Conservation (phyloP, 2,113 vertebrate species). For the Misgurnus anguillicaudatus region DNA sequence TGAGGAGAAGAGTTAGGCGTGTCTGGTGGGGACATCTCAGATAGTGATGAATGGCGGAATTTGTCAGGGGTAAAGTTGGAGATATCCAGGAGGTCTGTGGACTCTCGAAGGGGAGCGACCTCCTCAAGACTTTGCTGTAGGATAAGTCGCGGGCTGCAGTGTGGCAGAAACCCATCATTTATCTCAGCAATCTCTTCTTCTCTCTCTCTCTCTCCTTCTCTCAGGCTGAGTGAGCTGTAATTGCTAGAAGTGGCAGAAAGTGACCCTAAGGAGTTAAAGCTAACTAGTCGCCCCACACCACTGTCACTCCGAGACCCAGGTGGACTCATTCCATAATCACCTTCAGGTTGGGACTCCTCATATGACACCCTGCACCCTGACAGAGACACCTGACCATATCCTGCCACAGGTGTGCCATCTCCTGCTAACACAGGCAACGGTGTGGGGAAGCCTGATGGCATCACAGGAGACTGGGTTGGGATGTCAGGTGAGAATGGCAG, state of each 20-base stretch:
- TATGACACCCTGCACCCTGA: constrained; percentile 82
- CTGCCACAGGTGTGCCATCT: constrained; percentile 71
- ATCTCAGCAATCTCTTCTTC: constrained; percentile 94
- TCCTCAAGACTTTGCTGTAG: constrained; percentile 97
- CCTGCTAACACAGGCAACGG: constrained; percentile 63
- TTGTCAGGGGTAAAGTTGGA: constrained; percentile 99
- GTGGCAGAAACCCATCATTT: constrained; percentile 86
- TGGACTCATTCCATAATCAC: constrained; percentile 71
- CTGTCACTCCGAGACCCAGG: constrained; percentile 76
- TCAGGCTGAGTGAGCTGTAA: constrained; percentile 95
- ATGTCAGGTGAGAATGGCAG: constrained; percentile 66
- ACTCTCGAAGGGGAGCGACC: constrained; percentile 93
- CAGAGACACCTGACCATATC: constrained; percentile 75
- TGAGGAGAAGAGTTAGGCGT: constrained; percentile 96
- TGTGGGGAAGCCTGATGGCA: constrained; percentile 51
- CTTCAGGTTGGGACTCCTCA: constrained; percentile 80
- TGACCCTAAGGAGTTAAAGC: constrained; percentile 95
- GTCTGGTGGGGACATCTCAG: constrained; percentile 94
- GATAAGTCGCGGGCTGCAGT: constrained; percentile 96
- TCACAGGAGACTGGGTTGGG: constrained; percentile 52
- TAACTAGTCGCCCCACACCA: constrained; percentile 93
- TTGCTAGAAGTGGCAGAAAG: constrained; percentile 93
- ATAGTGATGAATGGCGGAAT: constrained; percentile 95
- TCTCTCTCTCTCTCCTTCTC: constrained; percentile 85
- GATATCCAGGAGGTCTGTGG: constrained; percentile 96